Conservation (phyloP, 2,113 vertebrate genomes). For the Fregata magnificens region DNA sequence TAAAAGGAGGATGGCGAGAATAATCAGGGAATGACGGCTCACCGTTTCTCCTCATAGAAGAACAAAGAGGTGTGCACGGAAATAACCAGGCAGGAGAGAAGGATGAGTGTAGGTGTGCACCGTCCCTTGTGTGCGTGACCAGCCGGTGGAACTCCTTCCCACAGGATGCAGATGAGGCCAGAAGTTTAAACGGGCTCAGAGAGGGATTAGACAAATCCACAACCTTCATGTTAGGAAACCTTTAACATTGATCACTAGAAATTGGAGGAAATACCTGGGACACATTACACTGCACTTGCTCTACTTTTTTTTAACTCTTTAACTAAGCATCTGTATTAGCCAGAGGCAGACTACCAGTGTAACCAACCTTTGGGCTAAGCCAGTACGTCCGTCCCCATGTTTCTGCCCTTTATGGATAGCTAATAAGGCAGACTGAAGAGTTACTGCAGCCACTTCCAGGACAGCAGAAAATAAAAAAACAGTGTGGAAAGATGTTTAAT, state of each 20-base stretch:
- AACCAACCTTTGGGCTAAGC: not conserved
- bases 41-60: not conserved
- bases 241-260: not conserved
- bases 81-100: not conserved
- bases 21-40: not conserved
- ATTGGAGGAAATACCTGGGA: not conserved
- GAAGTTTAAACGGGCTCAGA: not conserved
- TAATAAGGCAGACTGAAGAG: not conserved
- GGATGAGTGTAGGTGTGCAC: rapidly evolving
- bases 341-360: not conserved
- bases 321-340: not conserved
- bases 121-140: rapidly evolving
- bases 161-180: not conserved
- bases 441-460: not conserved
- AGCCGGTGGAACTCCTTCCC: not conserved
- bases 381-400: no score
- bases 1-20: not conserved
- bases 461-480: not conserved
- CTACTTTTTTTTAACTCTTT: not conserved
- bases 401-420: not conserved
- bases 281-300: not conserved
- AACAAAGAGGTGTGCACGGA: rapidly evolving
- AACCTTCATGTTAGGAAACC: not conserved
- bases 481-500: not conserved
- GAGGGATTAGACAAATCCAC: not conserved